A percentile compares a stretch with the other conserved stretches of the same genome.
Evolutionary conservation across 2,797 vertebrate species (phyloP).

Genomic region (Chromis chromis): DNA sequence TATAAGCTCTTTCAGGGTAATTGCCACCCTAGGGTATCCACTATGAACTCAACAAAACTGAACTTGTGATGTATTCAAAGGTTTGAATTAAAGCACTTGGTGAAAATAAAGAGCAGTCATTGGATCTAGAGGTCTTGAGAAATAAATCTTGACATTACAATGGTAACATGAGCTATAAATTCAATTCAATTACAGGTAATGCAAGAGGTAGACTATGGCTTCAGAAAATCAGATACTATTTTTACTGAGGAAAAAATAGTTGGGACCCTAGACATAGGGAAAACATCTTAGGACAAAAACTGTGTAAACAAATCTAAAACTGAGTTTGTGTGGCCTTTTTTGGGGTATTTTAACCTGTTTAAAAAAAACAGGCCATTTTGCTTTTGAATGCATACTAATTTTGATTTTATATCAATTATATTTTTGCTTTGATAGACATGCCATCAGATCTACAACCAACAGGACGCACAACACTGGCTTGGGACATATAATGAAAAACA

Average conservation of each 20-base stretch:
- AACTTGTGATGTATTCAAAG: neutral
- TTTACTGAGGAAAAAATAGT: neutral
- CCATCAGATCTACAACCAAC: slow-evolving; percentile 10
- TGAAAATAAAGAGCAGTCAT: no score
- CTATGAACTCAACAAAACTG: neutral
- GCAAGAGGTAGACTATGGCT: no score
- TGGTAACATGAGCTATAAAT: no score
- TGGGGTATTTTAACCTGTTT: no score
- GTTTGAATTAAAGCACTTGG: neutral
- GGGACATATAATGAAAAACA: neutral
- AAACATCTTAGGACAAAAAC: no score
- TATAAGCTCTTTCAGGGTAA: neutral
- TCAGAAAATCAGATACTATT: neutral
- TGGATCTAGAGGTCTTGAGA: no score
- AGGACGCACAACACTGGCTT: neutral
- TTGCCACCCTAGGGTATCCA: neutral
- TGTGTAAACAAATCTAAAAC: no score
- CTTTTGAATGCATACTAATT: neutral
- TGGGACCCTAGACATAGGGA: no score
- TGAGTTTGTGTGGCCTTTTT: no score
- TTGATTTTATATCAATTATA: slow-evolving; percentile 15
- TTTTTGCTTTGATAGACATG: slow-evolving; percentile 4
- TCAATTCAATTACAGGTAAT: neutral
- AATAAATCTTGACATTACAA: no score
- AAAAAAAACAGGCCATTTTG: neutral